Evolutionary conservation across 2,797 vertebrate species (phyloP).

Genomic region (Pipistrellus pipistrellus): DNA sequence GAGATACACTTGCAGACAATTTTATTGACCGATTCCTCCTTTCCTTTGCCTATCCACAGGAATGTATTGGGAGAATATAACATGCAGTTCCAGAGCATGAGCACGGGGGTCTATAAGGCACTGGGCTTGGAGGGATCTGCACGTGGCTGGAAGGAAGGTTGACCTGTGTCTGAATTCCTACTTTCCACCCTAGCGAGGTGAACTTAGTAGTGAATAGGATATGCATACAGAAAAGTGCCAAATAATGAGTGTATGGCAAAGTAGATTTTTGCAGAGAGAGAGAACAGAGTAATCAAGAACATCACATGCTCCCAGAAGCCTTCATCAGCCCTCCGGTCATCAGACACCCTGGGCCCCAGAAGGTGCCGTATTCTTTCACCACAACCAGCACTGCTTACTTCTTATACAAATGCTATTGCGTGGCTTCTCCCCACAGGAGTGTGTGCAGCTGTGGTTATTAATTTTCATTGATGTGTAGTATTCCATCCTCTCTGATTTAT

Average conservation of each 20-base stretch:
- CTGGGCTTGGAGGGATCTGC: accelerated
- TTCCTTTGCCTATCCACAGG: accelerated
- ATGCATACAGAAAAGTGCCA: accelerated
- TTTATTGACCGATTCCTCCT: accelerated
- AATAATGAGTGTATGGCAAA: accelerated
- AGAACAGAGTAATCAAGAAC: accelerated
- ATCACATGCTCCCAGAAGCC: accelerated
- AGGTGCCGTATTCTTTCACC: accelerated
- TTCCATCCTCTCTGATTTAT: accelerated
- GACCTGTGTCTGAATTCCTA: accelerated
- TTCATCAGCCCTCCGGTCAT: not conserved
- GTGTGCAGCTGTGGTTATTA: accelerated
- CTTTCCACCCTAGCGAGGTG: accelerated
- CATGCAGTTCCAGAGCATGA: accelerated
- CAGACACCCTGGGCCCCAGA: accelerated
- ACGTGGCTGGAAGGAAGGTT: accelerated
- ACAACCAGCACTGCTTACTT: not conserved
- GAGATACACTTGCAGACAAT: accelerated
- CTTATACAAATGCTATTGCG: accelerated
- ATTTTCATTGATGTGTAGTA: accelerated
- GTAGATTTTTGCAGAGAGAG: accelerated
- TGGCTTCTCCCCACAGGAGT: accelerated
- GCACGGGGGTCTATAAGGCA: accelerated
- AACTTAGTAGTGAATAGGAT: not conserved
- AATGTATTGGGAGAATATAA: accelerated